These are phyloP conservation scores for Petrolisthes manimaculis DNA, from an alignment of 2,888 invertebrate species.

Conservation along the genomic window DNA sequence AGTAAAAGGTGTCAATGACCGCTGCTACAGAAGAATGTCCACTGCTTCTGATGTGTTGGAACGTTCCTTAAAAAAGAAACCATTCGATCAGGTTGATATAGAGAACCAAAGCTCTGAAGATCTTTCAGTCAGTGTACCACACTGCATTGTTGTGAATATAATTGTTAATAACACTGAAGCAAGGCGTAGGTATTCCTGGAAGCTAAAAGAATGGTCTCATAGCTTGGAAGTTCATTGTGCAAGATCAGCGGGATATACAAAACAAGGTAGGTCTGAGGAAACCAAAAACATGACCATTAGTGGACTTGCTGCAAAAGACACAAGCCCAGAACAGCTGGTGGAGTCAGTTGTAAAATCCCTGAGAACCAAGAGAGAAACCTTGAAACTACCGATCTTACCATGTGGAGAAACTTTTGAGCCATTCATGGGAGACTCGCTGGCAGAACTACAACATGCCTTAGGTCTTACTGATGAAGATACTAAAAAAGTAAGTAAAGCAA, in stretches of 20 bases:
- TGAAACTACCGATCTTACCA: background rate
- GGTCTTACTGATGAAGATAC: background rate
- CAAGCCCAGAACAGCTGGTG: conserved; percentile 44
- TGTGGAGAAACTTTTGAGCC: conserved; percentile 22
- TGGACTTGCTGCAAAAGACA: conserved; percentile 42
- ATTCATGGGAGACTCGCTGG: conserved; percentile 18
- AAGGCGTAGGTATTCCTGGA: conserved; percentile 44
- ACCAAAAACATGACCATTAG: conserved; percentile 42
- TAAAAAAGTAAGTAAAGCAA: background rate
- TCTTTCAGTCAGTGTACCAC: background rate
- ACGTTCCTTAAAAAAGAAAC: conserved; percentile 6
- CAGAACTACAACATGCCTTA: conserved; percentile 13
- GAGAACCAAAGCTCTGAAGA: background rate
- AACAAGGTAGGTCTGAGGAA: conserved; percentile 29
- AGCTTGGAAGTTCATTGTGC: conserved; percentile 22
- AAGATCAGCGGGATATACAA: conserved; percentile 59
- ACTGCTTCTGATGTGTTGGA: conserved; percentile 33
- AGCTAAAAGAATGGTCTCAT: conserved; percentile 54
- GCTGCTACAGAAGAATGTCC: background rate
- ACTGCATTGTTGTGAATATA: conserved; percentile 42
- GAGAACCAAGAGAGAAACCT: conserved; percentile 19
- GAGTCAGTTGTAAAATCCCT: conserved; percentile 45
- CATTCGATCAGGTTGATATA: background rate
- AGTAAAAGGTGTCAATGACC: background rate
- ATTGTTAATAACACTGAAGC: conserved; percentile 51